Base-by-base conservation (phyloP, 1,140 invertebrate species). In the Contarinia nasturtii region DNA sequence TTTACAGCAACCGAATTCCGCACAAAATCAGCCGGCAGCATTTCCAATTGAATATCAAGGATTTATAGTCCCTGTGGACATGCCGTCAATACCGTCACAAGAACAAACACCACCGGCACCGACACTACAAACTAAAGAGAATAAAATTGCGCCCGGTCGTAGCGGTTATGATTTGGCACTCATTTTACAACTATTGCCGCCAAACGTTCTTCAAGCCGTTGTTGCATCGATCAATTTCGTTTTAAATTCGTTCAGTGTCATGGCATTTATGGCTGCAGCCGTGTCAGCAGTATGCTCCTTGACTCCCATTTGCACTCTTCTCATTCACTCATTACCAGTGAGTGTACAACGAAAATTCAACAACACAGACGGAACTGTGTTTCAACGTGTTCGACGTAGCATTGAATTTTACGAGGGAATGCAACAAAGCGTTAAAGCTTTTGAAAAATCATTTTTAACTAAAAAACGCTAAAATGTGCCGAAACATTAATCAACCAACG, bases 281-380 rank as follows among this genome's bases (percentile, higher is more conserved):
- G 58, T 77, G 0, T 67, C 69, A 2, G 64, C 70, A 1, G 53
- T 82, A 0, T 84, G 80, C 52, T 67, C 68, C 1, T 69, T 79
- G 17, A 80, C 80, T 0, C 72, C 75, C 7, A 51, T 82, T 21
- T 84, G 80, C 54, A 67, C 67, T 0, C 71, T n/a, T 79, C 19
- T 65, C 65, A 2, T 74, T 75, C 53, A 53, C 18, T 72, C 72
- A 8, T 56, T 72, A 1, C 65, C 65, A 5, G 61, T 66, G 14
- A 52, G 55, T 11, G 15, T 44, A 0, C 41, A 54, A 10, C 55
- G 56, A 19, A 50, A 47, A 63, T 20, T 53, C 57, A 47, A 33
- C 54, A 56, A 54, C 56, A 51, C 47, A 54, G 49, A 44, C 47
- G 50, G 62, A 50, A 57, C 69, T 42, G 66, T 62, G 0, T 56